These are phyloP conservation scores for Manis crassicaudata DNA, from an alignment of 2,797 vertebrate genomes.

Conservation along the genomic window DNA sequence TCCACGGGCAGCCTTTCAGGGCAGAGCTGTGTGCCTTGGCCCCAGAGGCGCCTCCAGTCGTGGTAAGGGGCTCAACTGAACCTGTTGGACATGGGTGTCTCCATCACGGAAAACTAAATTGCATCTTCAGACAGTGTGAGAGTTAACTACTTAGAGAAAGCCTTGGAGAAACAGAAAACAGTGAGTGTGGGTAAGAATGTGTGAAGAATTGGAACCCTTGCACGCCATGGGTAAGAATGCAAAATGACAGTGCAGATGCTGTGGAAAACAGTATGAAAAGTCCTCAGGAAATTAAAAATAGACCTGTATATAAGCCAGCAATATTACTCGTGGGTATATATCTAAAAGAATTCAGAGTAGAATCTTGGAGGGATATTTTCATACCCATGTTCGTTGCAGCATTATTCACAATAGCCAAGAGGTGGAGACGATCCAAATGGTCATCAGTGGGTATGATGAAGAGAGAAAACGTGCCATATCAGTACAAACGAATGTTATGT, in stretches of 20 bases:
- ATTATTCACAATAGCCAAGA: neutral
- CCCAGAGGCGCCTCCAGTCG: too few species aligned
- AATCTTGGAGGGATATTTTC: neutral
- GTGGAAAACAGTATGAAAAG: neutral
- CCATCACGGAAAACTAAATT: neutral
- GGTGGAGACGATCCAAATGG: neutral
- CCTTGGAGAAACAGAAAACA: neutral
- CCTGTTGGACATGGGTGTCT: neutral
- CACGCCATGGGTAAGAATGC: neutral
- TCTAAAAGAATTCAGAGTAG: neutral
- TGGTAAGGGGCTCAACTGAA: neutral
- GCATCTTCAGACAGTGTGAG: neutral
- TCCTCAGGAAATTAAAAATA: neutral
- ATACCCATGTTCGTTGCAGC: neutral
- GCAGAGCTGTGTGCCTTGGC: neutral
- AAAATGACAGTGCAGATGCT: neutral
- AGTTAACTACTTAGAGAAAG: neutral
- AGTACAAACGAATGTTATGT: neutral
- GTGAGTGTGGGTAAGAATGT: neutral
- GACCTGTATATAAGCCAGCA: neutral
- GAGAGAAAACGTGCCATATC: neutral
- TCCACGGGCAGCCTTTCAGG: neutral
- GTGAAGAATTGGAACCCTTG: neutral
- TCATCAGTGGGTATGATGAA: neutral
- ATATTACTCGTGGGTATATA: neutral